phyloP scores from a whole-genome alignment of 2,113 vertebrate genomes.

The Pachyramphus minor region DNA sequence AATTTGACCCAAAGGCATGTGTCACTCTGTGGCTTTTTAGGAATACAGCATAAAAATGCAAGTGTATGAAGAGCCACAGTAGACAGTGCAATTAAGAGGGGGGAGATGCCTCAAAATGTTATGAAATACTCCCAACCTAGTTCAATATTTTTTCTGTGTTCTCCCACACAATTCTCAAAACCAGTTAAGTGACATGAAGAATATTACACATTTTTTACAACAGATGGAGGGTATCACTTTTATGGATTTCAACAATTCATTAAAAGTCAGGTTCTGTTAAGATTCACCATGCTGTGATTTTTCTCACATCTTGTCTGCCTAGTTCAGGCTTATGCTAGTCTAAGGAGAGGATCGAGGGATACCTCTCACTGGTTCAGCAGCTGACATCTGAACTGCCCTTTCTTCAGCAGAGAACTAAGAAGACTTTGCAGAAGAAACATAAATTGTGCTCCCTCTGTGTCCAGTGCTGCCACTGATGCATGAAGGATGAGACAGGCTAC shows the following conservation, averaged over 20 bases:
- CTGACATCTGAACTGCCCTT: neutral
- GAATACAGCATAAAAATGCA: neutral
- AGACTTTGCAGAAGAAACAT: neutral
- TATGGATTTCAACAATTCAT: conserved; percentile 15
- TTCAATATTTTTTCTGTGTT: conserved; percentile 26
- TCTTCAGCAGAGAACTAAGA: neutral
- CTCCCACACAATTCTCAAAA: conserved; percentile 20
- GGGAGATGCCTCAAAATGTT: neutral
- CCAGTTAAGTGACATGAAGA: conserved; percentile 19
- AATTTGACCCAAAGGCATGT: neutral
- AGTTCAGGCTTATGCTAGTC: neutral
- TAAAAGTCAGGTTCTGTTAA: conserved; percentile 6
- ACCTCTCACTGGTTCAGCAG: neutral
- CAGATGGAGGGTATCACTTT: conserved; percentile 13
- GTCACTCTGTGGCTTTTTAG: neutral
- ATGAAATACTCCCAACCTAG: conserved; percentile 10
- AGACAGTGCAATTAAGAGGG: neutral
- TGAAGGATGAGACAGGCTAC: neutral
- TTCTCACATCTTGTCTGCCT: neutral
- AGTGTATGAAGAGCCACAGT: neutral
- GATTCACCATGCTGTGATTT: neutral
- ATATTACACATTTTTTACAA: conserved; percentile 11
- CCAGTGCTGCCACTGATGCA: neutral
- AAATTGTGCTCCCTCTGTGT: neutral
- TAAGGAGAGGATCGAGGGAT: neutral